A percentile compares a stretch with the other conserved stretches of the same genome.
Evolutionary conservation across 2,113 vertebrate species (phyloP).

Genomic region (Petroica traversi): DNA sequence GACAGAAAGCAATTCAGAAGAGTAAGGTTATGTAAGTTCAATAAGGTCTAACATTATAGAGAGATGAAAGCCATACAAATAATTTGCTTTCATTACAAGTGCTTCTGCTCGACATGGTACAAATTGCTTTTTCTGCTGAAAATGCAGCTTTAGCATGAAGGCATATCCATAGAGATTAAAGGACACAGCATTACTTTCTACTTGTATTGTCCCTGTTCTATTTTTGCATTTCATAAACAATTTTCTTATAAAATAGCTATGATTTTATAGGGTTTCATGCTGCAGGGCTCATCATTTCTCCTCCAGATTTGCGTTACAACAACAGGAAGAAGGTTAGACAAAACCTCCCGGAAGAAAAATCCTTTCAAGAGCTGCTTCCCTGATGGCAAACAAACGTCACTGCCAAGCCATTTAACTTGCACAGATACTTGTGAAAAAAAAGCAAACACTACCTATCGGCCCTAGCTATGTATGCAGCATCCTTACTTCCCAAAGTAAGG

Average conservation of each 20-base stretch:
- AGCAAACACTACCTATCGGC: neutral
- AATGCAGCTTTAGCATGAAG: neutral
- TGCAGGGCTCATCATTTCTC: neutral
- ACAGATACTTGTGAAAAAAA: neutral
- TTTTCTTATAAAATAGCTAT: neutral
- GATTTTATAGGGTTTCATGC: neutral
- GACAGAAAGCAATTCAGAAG: neutral
- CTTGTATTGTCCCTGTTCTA: neutral
- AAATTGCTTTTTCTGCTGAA: neutral
- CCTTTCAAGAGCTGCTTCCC: neutral
- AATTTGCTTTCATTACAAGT: neutral
- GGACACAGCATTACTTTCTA: neutral
- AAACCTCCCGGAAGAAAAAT: neutral
- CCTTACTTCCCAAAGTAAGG: neutral
- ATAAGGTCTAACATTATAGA: neutral
- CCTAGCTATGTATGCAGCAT: neutral
- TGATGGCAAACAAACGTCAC: neutral
- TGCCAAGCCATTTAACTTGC: neutral
- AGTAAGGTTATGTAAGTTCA: neutral
- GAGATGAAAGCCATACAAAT: neutral
- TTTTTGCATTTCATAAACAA: neutral
- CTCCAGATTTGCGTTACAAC: neutral
- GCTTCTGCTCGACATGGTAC: neutral
- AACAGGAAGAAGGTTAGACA: neutral
- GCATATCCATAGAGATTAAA: neutral